Evolutionary conservation across 2,888 invertebrate genomes (phyloP).

Genomic region (Eupithecia dodoneata): DNA sequence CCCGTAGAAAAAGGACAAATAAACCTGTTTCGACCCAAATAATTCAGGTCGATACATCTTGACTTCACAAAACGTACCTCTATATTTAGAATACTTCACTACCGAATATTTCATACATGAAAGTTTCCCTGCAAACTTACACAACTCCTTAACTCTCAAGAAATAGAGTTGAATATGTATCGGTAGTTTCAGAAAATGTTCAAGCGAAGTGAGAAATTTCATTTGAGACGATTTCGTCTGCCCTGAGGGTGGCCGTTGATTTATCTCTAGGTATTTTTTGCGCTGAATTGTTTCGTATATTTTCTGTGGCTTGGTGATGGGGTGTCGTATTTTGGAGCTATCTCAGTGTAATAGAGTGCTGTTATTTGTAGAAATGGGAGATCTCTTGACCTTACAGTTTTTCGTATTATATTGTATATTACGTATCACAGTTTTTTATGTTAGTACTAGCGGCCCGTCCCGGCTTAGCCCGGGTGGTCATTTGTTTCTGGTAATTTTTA

Average conservation of each 20-base stretch:
- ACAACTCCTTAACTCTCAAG: conserved; percentile 40
- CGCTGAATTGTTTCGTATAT: conserved; percentile 49
- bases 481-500: no score
- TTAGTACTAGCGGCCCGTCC: no score
- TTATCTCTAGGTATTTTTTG: conserved; percentile 67
- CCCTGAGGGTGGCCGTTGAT: conserved; percentile 69
- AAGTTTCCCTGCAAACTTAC: conserved; percentile 50
- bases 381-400: conserved; percentile 8
- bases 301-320: conserved; percentile 24
- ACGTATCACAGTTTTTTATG: not conserved
- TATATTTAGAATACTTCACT: conserved; percentile 74
- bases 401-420: not conserved
- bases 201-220: conserved; percentile 78
- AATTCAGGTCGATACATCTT: conserved; percentile 38
- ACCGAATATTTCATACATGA: conserved; percentile 67
- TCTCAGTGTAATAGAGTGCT: conserved; percentile 20
- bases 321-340: conserved; percentile 27
- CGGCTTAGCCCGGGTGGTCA: no score
- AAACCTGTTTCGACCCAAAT: conserved; percentile 9
- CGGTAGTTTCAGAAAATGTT: conserved; percentile 48
- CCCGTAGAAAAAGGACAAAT: not conserved
- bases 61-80: conserved; percentile 37
- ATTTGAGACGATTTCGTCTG: conserved; percentile 79
- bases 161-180: conserved; percentile 41
- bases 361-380: conserved; percentile 21